Conservation (phyloP, 2,797 vertebrate species). For the Pseudomugil gertrudae region DNA sequence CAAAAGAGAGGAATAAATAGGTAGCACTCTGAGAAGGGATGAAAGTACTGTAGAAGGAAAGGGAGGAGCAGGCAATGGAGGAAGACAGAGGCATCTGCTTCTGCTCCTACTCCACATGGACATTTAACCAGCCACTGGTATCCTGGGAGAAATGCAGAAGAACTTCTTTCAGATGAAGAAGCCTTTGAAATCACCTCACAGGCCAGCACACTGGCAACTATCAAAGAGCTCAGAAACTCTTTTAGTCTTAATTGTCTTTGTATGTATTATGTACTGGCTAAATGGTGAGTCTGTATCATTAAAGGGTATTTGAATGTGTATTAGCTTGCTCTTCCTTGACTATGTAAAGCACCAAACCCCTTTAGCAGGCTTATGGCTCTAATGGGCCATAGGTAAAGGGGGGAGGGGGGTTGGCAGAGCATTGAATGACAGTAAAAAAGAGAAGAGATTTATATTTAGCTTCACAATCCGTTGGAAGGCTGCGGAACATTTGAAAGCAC, state of each 20-base stretch:
- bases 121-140: conserved; percentile 68
- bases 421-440: conserved; percentile 42
- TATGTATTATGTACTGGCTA: conserved; percentile 34
- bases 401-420: conserved; percentile 34
- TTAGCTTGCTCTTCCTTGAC: conserved; percentile 35
- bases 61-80: conserved; percentile 46
- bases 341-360: conserved; percentile 41
- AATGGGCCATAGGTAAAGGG: conserved; percentile 28
- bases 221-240: conserved; percentile 28
- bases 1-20: conserved; percentile 42
- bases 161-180: conserved; percentile 53
- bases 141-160: conserved; percentile 57
- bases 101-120: conserved; percentile 63
- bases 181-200: conserved; percentile 46
- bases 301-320: conserved; percentile 47
- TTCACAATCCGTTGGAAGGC: conserved; percentile 44
- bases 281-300: conserved; percentile 29
- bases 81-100: conserved; percentile 46
- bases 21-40: conserved; percentile 34
- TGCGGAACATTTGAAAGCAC: conserved; percentile 39
- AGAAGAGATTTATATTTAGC: conserved; percentile 67
- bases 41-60: conserved; percentile 35
- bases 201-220: conserved; percentile 29
- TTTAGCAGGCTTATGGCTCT: conserved; percentile 45
- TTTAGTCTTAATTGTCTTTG: conserved; percentile 29